These are phyloP conservation scores for Caenorhabditis inopinata DNA, from an alignment of 1,140 invertebrate species.

Conservation along the genomic window DNA sequence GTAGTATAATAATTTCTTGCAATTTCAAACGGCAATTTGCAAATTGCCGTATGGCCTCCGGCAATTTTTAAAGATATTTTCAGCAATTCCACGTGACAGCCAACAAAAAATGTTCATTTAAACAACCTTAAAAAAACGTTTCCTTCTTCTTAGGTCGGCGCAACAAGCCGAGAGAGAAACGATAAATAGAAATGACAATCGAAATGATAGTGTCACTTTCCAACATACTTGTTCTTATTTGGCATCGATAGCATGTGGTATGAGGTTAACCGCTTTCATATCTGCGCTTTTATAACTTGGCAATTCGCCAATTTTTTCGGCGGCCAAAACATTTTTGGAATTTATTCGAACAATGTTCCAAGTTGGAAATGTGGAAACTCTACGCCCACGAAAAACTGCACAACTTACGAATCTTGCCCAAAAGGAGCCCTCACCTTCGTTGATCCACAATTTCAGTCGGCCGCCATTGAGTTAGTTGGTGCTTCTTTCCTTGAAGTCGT, in stretches of 20 bases:
- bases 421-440: slow-evolving; percentile 44
- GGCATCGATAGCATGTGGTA: slow-evolving; percentile 48
- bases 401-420: slow-evolving; percentile 35
- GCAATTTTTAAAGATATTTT: too few species aligned
- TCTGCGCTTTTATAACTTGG: slow-evolving; percentile 58
- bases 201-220: too few species aligned
- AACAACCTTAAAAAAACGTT: too few species aligned
- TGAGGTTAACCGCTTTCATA: slow-evolving; percentile 62
- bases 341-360: slow-evolving; percentile 64
- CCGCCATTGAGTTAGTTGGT: slow-evolving; percentile 52
- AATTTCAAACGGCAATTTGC: too few species aligned
- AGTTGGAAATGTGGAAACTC: slow-evolving; percentile 54
- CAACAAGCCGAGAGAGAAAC: too few species aligned
- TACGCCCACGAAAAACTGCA: slow-evolving; percentile 39
- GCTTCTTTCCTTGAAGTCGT: background rate
- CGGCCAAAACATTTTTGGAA: slow-evolving; percentile 61
- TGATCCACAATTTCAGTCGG: slow-evolving; percentile 54
- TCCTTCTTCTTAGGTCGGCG: too few species aligned
- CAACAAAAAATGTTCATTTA: too few species aligned
- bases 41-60: too few species aligned
- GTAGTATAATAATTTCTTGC: too few species aligned
- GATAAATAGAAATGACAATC: too few species aligned
- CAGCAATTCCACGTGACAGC: too few species aligned
- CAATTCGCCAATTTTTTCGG: slow-evolving; percentile 65
- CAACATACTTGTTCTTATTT: background rate